Evolutionary conservation across 2,113 vertebrate genomes (phyloP), one percentile per base, ranked within the genome.

Genomic region (Holacanthus passer): DNA sequence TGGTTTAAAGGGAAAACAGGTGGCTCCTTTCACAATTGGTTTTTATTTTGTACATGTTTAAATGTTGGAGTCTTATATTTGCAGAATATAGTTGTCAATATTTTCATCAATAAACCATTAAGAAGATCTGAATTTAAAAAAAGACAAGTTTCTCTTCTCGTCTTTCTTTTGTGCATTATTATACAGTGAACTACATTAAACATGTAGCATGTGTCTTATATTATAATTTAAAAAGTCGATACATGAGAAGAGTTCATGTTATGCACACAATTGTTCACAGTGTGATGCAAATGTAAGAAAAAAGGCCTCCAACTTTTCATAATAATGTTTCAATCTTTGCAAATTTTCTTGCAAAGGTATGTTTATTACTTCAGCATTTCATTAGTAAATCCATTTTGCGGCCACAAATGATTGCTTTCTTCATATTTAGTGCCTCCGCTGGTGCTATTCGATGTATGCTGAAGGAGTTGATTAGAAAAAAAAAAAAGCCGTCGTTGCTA

Each of bases 351-450:
- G 52, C 77, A 52, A 85, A 65, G 81, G 71, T 77, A 16, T 31
- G 48, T 76, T 52, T 53, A 81, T 27, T 58, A 71, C 35, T 53
- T 60, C 41, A 82, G 66, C 37, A 68, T 85, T 89, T 87, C 70
- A 92, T 88, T 85, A 77, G 64, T 58, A 73, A 86, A 88, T 88
- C 80, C 55, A 84, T 79, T 85, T 60, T 78, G 47, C 59, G 78
- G 66, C 64, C 55, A 63, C 35, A 82, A 69, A 79, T 75, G 58
- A 81, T 84, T 84, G 80, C 60, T 84, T 87, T 88, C 39, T 79
- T 84, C 43, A 69, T 74, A 65, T 86, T 76, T 77, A 24, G 50
- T 66, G 71, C 71, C 68, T 77, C 47, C 59, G 79, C 65, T 66
- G 48, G 41, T 50, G 2, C 27, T 14, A 19, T 56, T 55, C 27